Evolutionary conservation across 64 coral and sea anemone species (phyloP).

Genomic region (Montipora sp.): DNA sequence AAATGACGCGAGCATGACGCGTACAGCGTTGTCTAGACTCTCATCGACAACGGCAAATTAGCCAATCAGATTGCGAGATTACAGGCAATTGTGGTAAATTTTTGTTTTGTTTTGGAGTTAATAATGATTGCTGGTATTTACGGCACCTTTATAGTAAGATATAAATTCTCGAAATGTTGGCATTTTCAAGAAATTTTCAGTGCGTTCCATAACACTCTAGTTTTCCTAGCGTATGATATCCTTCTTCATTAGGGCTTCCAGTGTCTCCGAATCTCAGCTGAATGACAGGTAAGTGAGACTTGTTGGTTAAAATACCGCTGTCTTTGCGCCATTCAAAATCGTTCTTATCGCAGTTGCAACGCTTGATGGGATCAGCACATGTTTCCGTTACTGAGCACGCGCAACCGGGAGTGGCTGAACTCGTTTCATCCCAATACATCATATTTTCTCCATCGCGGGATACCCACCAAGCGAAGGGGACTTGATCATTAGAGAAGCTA

Average conservation of each 20-base stretch:
- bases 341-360: constrained; percentile 65
- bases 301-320: constrained; percentile 57
- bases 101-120: too few relatives aligned
- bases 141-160: neutral
- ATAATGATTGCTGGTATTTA: neutral
- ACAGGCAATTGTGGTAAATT: too few relatives aligned
- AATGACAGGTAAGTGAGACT: constrained; percentile 52
- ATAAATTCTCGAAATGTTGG: neutral
- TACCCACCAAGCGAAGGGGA: constrained; percentile 37
- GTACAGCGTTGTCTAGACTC: too few relatives aligned
- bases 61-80: too few relatives aligned
- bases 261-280: constrained; percentile 24
- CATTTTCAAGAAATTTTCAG: neutral
- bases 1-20: too few relatives aligned
- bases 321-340: constrained; percentile 48
- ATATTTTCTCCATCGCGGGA: constrained; percentile 45
- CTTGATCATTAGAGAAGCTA: neutral
- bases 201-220: constrained; percentile 10
- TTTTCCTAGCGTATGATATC: constrained; percentile 20
- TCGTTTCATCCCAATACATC: constrained; percentile 62
- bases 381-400: constrained; percentile 41
- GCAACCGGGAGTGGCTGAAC: neutral
- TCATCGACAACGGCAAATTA: too few relatives aligned
- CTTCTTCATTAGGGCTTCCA: neutral
- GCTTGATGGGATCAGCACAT: neutral